phyloP scores from a whole-genome alignment of 1,140 invertebrate species.

The Drosophila fuyamai region DNA sequence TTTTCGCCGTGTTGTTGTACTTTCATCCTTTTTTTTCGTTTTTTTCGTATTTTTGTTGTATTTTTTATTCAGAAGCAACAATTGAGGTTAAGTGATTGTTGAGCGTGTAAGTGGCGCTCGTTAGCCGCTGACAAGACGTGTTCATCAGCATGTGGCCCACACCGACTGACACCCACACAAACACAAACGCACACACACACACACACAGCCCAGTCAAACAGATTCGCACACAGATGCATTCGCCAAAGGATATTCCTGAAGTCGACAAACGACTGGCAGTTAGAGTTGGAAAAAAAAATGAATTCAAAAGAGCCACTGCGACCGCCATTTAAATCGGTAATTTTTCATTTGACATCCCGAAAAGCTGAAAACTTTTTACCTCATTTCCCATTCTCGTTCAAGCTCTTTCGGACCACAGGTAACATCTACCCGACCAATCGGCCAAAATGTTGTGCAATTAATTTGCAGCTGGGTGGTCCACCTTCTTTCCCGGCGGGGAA shows the following conservation, averaged over 20 bases:
- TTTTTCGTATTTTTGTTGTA: conserved; percentile 25
- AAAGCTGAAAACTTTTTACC: conserved; percentile 41
- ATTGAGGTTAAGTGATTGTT: conserved; percentile 79
- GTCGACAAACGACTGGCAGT: conserved; percentile 68
- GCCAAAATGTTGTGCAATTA: conserved; percentile 65
- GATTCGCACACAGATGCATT: conserved; percentile 26
- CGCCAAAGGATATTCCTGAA: conserved; percentile 53
- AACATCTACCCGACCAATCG: conserved; percentile 52
- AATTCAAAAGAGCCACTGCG: conserved; percentile 44
- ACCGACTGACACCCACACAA: conserved; percentile 26
- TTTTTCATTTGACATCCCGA: conserved; percentile 68
- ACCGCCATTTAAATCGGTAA: conserved; percentile 69
- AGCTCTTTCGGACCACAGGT: conserved; percentile 30
- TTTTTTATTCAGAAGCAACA: conserved; percentile 70
- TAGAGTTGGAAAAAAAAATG: conserved; percentile 34
- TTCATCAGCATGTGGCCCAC: conserved; percentile 72
- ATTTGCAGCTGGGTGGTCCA: conserved; percentile 42
- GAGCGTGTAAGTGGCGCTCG: conserved; percentile 77
- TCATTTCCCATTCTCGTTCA: neutral
- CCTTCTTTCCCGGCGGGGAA: neutral
- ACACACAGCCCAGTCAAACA: conserved; percentile 7
- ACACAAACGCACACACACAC: neutral
- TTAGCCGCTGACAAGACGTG: conserved; percentile 77
- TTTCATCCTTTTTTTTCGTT: conserved; percentile 6
- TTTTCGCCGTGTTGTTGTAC: conserved; percentile 24